Evolutionary conservation across 2,888 invertebrate species (phyloP).

Genomic region (Nomada ruficornis): DNA sequence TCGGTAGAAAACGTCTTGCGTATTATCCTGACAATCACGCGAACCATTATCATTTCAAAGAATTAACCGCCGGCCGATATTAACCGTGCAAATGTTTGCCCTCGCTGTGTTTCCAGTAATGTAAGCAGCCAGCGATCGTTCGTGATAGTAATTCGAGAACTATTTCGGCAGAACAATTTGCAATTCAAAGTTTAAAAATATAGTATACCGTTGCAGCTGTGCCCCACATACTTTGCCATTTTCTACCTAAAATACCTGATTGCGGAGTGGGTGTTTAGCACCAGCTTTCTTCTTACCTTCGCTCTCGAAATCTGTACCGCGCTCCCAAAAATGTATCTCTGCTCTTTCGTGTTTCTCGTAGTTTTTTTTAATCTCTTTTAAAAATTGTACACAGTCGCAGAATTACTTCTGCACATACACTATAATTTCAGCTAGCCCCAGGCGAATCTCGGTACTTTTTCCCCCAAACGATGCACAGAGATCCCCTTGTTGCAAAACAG

Average conservation of each 20-base stretch:
- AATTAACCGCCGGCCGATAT: constrained; percentile 48
- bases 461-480: background rate
- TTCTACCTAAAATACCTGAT: constrained; percentile 12
- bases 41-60: constrained; percentile 36
- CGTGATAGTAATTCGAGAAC: constrained; percentile 39
- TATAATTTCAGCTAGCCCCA: constrained; percentile 18
- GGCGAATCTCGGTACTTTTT: background rate
- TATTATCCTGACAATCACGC: constrained; percentile 50
- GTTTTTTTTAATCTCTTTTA: background rate
- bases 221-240: constrained; percentile 7
- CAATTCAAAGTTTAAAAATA: constrained; percentile 61
- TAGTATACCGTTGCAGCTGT: constrained; percentile 7
- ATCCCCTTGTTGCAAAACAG: constrained; percentile 3
- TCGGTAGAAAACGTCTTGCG: background rate
- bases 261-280: background rate
- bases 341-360: background rate
- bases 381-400: background rate
- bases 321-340: background rate
- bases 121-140: constrained; percentile 13
- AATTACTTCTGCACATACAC: constrained; percentile 1
- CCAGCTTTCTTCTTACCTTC: background rate
- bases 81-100: constrained; percentile 52
- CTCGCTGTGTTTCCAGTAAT: constrained; percentile 32
- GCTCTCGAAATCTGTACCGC: background rate
- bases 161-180: constrained; percentile 45